phyloP scores from a whole-genome alignment of 2,797 vertebrate genomes.

The Clarias laeviceps region DNA sequence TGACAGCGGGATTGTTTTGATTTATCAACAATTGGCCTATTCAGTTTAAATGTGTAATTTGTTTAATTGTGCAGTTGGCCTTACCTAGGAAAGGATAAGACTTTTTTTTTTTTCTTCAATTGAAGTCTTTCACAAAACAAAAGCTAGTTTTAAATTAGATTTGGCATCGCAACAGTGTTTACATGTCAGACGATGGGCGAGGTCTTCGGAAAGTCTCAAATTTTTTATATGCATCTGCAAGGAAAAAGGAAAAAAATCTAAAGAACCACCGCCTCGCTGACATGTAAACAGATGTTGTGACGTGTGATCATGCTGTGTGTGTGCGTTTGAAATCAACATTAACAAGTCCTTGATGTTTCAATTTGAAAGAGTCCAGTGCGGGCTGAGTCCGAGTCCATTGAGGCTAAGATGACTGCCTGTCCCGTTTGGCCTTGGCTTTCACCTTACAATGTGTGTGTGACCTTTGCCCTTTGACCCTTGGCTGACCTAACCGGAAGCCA shows the following conservation, averaged over 20 bases:
- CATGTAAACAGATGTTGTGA: conserved; percentile 67
- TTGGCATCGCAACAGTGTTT: conserved; percentile 44
- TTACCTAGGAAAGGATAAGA: background rate
- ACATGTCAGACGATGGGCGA: conserved; percentile 42
- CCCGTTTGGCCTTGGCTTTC: conserved; percentile 99
- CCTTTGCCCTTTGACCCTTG: conserved; percentile 99
- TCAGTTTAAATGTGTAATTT: conserved; percentile 17
- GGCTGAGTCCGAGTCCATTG: conserved; percentile 99
- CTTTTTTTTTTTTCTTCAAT: background rate
- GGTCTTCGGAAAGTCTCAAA: background rate
- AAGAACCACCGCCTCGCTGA: conserved; percentile 40
- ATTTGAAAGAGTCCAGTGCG: conserved; percentile 99
- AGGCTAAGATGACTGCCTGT: conserved; percentile 99
- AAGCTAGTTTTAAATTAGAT: conserved; percentile 29
- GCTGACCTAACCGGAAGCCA: conserved; percentile 99
- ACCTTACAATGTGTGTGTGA: conserved; percentile 99
- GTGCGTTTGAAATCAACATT: conserved; percentile 91
- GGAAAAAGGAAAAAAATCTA: background rate
- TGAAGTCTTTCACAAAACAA: conserved; percentile 11
- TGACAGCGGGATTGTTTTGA: background rate
- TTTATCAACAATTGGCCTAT: background rate
- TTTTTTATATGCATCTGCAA: background rate
- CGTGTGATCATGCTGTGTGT: conserved; percentile 67
- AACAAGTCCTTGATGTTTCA: conserved; percentile 99
- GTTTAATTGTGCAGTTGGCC: conserved; percentile 5